Base-by-base conservation (phyloP, 2,113 vertebrate species). In the Aptenodytes patagonicus region DNA sequence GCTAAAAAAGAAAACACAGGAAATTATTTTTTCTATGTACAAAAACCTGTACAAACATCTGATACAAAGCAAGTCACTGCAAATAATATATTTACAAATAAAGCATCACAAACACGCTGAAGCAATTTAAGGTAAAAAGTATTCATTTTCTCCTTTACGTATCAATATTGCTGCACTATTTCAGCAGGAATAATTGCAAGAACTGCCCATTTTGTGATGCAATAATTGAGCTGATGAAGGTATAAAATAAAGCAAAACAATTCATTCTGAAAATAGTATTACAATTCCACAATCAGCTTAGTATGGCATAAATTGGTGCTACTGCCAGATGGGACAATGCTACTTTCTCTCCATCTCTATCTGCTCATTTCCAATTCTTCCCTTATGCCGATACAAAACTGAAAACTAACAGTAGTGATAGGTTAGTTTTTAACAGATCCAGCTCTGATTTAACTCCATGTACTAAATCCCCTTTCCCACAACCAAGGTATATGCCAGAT, bases 1-100 rank as follows among this genome's bases (percentile, higher is more conserved):
- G 99, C 99, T 99, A 92, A 76, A 98, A 92, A 96, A 89, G 91
- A 69, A 73, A 96, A 96, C 85, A 95, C 21, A 96, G 22, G 36
- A 90, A 94, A 90, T 97, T 95, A 98, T 91, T 95, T 86, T 94
- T 81, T 42, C 42, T 29, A 7, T 49, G 66, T 54, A 36, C 36
- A 36, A 69, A 32, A 82, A 80, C 34, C 12, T 65, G 51, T n/a
- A 91, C 12, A 90, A 87, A 85, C 70, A 66, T 32, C 32, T 31
- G 28, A 54, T 5, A 86, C 4, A 86, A 40, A 83, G 20, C 24
- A 87, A 87, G 5, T 17, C 21, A 28, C 36, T 51, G 24, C 18
- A 80, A 91, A 60, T 46, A 57, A 80, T 1, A 1, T 2, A 70
- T 46, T 82, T 77, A 36, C 64, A 46, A 76, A 73, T 9, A 57